Evolutionary conservation across 2,797 vertebrate genomes (phyloP).

Genomic region (Emydoidea blandingii): DNA sequence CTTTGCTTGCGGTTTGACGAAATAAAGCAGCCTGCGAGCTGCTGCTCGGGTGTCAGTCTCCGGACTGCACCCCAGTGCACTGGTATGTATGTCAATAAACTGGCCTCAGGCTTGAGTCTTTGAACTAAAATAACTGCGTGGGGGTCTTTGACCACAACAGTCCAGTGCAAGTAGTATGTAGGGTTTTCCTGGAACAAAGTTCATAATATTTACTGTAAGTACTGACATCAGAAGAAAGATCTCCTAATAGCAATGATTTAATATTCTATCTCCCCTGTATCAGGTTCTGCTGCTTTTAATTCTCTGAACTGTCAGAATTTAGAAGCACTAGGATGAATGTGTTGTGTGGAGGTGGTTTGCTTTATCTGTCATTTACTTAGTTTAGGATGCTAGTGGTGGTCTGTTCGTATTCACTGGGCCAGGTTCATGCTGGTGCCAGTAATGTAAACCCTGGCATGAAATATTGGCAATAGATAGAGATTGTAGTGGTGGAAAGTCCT

Average conservation of each 20-base stretch:
- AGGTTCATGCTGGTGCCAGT: not conserved
- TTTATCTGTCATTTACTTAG: not conserved
- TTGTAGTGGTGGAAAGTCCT: not conserved
- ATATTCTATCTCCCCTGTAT: not conserved
- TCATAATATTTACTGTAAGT: not conserved
- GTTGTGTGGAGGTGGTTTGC: not conserved
- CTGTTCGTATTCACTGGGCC: not conserved
- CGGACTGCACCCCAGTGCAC: too few relatives aligned
- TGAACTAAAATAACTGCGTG: too few relatives aligned
- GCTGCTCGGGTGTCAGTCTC: too few relatives aligned
- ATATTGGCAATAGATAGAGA: not conserved
- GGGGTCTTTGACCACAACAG: too few relatives aligned
- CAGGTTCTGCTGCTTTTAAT: not conserved
- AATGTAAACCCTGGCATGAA: not conserved
- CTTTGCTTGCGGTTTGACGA: too few relatives aligned
- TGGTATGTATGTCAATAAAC: too few relatives aligned
- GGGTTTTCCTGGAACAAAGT: not conserved
- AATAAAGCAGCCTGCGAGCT: too few relatives aligned
- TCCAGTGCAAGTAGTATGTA: not conserved
- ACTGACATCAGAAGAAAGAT: not conserved
- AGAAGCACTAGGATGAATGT: not conserved
- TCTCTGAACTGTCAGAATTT: not conserved
- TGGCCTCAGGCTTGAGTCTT: too few relatives aligned
- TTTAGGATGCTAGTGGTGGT: not conserved
- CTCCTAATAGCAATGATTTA: not conserved